Evolutionary conservation across 2,888 invertebrate species (phyloP), one percentile per base, ranked within the genome.

Genomic region (Mechanitis mazaeus): DNA sequence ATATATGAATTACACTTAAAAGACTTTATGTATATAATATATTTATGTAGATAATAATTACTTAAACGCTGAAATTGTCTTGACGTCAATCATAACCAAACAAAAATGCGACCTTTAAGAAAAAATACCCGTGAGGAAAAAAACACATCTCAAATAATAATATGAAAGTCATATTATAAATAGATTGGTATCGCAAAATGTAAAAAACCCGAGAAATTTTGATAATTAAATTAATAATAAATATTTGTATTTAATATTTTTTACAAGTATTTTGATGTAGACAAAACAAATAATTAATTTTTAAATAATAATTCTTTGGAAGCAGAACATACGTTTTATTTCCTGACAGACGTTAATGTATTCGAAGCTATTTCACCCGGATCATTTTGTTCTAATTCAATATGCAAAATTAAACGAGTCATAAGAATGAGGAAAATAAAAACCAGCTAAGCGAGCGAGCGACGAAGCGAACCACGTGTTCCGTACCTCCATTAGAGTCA

Each of bases 391-490:
- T 42, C 42, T 45, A 28, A 56, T 63, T 65, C 31, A 55, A 59
- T 59, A 67, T 63, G 54, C 60, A 59, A 63, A 63, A 59, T 57
- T n/a, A 33, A 59, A 58, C 58, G 56, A 45, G 45, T 56, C 38
- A 47, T 53, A 63, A 59, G 61, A 61, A 67, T 63, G 63, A 68
- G 68, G 64, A 68, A 64, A 65, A 59, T 50, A 50, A 50, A 9
- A 42, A 9, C 42, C 50, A 31, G 31, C 4, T 31, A 31, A 50
- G 28, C 3, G 50, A 50, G 50, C 28, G 50, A 9, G 9, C 31
- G 50, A 31, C 5, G 31, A 7, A 3, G 9, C 31, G 0, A 20
- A 20, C 20, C 50, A 9, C 28, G 50, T 50, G 50, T 50, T 50
- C 50, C 50, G 50, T 50, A 50, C 28, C 50, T 9, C 4, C 9